phyloP scores from a whole-genome alignment of 1,140 invertebrate species.

The Scaptomyza pallida region DNA sequence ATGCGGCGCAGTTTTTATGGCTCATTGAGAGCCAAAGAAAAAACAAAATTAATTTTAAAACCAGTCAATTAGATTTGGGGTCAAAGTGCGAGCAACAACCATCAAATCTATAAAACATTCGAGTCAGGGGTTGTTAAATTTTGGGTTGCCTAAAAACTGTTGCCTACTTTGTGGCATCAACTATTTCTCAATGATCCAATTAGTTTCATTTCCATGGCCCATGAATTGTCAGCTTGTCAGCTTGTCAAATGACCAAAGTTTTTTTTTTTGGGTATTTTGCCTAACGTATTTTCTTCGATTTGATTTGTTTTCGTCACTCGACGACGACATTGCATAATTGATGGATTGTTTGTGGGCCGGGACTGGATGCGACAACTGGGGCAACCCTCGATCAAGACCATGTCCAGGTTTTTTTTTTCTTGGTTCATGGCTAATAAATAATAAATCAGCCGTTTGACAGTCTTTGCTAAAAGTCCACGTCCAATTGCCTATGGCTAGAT shows the following conservation, averaged over 20 bases:
- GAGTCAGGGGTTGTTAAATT: background rate
- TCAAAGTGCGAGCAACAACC: slow-evolving; percentile 1
- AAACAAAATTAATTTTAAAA: slow-evolving; percentile 61
- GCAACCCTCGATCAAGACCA: slow-evolving; percentile 6
- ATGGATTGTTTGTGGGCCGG: slow-evolving; percentile 50
- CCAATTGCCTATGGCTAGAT: background rate
- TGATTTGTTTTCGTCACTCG: slow-evolving; percentile 55
- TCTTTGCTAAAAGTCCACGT: slow-evolving; percentile 37
- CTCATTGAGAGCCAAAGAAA: slow-evolving; percentile 36
- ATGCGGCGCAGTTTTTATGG: slow-evolving; percentile 56
- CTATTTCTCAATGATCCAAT: slow-evolving; percentile 63
- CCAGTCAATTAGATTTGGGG: slow-evolving; percentile 58
- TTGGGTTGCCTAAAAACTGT: slow-evolving; percentile 14
- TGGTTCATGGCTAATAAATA: slow-evolving; percentile 53
- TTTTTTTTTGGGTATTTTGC: slow-evolving; percentile 22
- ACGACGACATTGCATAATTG: slow-evolving; percentile 58
- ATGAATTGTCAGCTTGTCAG: slow-evolving; percentile 49
- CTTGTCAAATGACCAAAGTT: slow-evolving; percentile 50
- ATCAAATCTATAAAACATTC: background rate
- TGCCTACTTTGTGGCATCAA: slow-evolving; percentile 29
- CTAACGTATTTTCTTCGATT: slow-evolving; percentile 25
- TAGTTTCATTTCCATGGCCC: slow-evolving; percentile 35
- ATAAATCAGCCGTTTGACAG: slow-evolving; percentile 63
- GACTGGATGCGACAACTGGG: background rate
- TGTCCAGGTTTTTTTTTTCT: slow-evolving; percentile 23